A percentile compares a stretch with the other conserved stretches of the same genome.
phyloP scores from a whole-genome alignment of 1,140 invertebrate species.

The Drosophila sp. region DNA sequence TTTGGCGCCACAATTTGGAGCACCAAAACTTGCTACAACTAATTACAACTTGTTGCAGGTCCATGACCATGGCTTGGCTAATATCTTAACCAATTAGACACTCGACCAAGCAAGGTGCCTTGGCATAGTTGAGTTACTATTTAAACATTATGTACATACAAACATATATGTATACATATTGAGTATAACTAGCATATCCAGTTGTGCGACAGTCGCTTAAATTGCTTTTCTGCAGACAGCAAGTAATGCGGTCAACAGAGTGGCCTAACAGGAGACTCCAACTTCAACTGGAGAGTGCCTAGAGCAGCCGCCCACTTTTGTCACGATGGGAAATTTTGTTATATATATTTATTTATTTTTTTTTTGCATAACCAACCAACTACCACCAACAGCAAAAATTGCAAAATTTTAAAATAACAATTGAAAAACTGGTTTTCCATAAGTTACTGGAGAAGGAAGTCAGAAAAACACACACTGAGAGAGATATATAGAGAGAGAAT shows the following conservation, averaged over 20 bases:
- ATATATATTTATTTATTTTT: slow-evolving; percentile 12
- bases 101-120: slow-evolving; percentile 39
- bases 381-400: neutral
- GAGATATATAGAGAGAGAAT: neutral
- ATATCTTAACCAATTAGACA: slow-evolving; percentile 44
- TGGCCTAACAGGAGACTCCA: slow-evolving; percentile 42
- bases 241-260: slow-evolving; percentile 57
- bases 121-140: slow-evolving; percentile 61
- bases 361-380: slow-evolving; percentile 46
- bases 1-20: slow-evolving; percentile 18
- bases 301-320: slow-evolving; percentile 42
- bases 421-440: slow-evolving; percentile 17
- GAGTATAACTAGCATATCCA: slow-evolving; percentile 42
- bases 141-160: slow-evolving; percentile 1
- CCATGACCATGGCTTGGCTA: slow-evolving; percentile 47
- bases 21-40: slow-evolving; percentile 36
- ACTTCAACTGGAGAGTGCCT: slow-evolving; percentile 11
- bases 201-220: slow-evolving; percentile 40
- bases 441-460: slow-evolving; percentile 7
- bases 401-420: slow-evolving; percentile 13
- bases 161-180: neutral
- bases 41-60: slow-evolving; percentile 32
- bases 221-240: slow-evolving; percentile 33
- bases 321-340: slow-evolving; percentile 23
- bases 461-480: neutral